A percentile compares a stretch with the other conserved stretches of the same genome.
Conservation (phyloP, 2,888 invertebrate genomes). For the Cheilosia urbana region DNA sequence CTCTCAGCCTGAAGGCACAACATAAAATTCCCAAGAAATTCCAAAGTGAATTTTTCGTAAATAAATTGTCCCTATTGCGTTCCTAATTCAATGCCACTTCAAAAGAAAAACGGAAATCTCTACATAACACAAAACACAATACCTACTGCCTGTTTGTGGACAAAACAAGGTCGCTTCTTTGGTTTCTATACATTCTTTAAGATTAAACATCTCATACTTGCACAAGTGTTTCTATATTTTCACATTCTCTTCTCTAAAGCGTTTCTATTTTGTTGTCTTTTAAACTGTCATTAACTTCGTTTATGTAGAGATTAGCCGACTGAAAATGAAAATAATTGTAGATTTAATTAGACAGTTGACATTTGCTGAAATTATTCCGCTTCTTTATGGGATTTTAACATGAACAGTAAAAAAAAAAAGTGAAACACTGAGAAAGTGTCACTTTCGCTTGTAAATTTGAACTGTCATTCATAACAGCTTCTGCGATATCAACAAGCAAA, state of each 20-base stretch:
- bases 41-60: constrained; percentile 17
- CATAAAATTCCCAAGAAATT: constrained; percentile 34
- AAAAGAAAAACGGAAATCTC: constrained; percentile 42
- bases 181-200: constrained; percentile 10
- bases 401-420: background rate
- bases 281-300: constrained; percentile 12
- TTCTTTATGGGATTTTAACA: constrained; percentile 2
- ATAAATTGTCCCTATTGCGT: constrained; percentile 11
- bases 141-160: background rate
- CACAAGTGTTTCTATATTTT: constrained; percentile 26
- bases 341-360: constrained; percentile 2
- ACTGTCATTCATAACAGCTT: background rate
- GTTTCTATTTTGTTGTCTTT: constrained; percentile 10
- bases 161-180: background rate
- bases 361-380: background rate
- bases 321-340: background rate
- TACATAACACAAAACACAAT: background rate
- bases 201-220: constrained; percentile 22
- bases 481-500: background rate
- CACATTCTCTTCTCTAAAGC: background rate
- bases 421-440: constrained; percentile 16
- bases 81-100: constrained; percentile 25
- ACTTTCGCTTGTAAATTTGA: constrained; percentile 32
- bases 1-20: background rate
- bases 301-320: constrained; percentile 9